Percentiles rank a stretch among this genome's conserved stretches.
phyloP scores from a whole-genome alignment of 1,140 invertebrate species.

The Drosophila ercepeae region DNA sequence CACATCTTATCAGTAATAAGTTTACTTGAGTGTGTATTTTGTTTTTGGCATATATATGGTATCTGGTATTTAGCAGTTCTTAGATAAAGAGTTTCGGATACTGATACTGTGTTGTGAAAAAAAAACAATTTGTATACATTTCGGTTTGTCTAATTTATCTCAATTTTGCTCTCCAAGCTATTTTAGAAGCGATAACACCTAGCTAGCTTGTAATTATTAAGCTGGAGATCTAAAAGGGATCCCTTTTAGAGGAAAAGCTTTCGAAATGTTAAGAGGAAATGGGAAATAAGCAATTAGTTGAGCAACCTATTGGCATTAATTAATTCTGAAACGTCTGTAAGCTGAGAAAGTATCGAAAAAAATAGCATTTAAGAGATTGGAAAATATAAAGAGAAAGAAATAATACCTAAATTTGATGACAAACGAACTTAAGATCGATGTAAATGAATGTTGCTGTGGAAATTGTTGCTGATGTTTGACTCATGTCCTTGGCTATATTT shows the following conservation, averaged over 20 bases:
- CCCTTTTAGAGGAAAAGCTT: not conserved
- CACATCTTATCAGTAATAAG: constrained; percentile 58
- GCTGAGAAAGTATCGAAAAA: constrained; percentile 10
- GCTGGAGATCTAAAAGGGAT: no score
- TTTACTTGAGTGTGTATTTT: constrained; percentile 53
- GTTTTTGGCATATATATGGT: constrained; percentile 46
- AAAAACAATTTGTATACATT: constrained; percentile 38
- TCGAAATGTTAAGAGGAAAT: not conserved
- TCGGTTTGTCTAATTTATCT: constrained; percentile 18
- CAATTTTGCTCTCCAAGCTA: constrained; percentile 12
- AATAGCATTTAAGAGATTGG: not conserved
- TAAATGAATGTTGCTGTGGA: constrained; percentile 55
- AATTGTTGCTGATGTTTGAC: constrained; percentile 40
- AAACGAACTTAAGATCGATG: constrained; percentile 23
- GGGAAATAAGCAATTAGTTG: not conserved
- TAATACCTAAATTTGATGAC: constrained; percentile 6
- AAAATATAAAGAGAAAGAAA: not conserved
- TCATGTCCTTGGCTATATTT: constrained; percentile 7
- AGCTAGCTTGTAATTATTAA: not conserved
- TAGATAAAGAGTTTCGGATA: constrained; percentile 27
- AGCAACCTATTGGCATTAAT: not conserved
- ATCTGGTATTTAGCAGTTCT: constrained; percentile 39
- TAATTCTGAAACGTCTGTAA: constrained; percentile 25
- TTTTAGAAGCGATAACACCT: constrained; percentile 2
- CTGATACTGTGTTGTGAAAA: constrained; percentile 27